phyloP scores from a whole-genome alignment of 2,797 vertebrate genomes.

The Sciurus vulgaris region DNA sequence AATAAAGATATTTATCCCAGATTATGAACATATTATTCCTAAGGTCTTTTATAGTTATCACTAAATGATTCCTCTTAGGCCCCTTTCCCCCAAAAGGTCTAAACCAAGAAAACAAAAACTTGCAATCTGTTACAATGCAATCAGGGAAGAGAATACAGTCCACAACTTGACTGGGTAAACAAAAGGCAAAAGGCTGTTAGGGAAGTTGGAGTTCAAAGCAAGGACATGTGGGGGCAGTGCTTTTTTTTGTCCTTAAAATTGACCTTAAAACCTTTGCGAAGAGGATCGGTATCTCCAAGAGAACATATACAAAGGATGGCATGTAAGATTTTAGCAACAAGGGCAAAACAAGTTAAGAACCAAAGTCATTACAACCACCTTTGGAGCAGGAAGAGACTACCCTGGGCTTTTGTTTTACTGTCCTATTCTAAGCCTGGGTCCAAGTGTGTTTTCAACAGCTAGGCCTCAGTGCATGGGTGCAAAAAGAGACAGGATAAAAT shows the following conservation, averaged over 20 bases:
- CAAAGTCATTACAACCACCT: neutral
- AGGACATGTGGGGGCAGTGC: neutral
- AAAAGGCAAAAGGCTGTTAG: neutral
- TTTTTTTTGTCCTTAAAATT: conserved; percentile 42
- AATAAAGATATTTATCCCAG: neutral
- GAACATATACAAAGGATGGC: neutral
- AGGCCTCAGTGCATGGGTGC: neutral
- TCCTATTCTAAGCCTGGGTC: neutral
- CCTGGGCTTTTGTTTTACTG: neutral
- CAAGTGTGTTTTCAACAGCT: neutral
- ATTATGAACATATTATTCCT: conserved; percentile 30
- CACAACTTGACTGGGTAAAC: neutral
- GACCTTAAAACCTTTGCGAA: neutral
- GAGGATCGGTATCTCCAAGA: conserved; percentile 4
- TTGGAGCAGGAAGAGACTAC: neutral
- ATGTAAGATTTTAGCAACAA: neutral
- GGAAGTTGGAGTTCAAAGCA: conserved; percentile 17
- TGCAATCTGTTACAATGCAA: neutral
- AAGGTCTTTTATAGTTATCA: conserved; percentile 35
- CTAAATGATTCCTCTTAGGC: neutral
- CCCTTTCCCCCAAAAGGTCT: neutral
- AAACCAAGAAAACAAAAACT: neutral
- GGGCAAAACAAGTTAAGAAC: conserved; percentile 6
- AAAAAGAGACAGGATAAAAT: neutral
- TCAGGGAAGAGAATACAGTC: neutral